Evolutionary conservation across 2,113 vertebrate genomes (phyloP).

Genomic region (Grammomys dolichurus): DNA sequence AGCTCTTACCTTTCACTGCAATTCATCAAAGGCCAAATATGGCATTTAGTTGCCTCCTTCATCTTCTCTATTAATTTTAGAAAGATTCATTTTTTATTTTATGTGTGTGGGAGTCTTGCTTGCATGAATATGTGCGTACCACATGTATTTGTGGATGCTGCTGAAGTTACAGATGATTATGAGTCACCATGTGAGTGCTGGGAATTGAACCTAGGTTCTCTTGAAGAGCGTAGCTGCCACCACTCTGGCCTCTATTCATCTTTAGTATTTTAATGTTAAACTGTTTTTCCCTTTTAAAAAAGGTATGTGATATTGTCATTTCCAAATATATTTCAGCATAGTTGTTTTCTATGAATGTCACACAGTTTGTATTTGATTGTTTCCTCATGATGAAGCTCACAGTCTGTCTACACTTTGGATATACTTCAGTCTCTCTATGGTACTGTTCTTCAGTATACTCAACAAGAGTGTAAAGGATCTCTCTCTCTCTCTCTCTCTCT

Average conservation of each 20-base stretch:
- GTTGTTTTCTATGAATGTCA: not conserved
- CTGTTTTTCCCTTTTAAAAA: not conserved
- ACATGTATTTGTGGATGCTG: not conserved
- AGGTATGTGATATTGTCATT: not conserved
- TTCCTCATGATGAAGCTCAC: conserved; percentile 15
- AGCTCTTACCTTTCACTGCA: not conserved
- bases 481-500: not conserved
- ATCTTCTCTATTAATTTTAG: not conserved
- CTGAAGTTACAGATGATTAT: not conserved
- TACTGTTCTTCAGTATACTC: not conserved
- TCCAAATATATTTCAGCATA: not conserved
- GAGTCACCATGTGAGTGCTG: not conserved
- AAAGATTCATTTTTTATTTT: not conserved
- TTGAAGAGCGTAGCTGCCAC: not conserved
- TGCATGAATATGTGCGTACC: not conserved
- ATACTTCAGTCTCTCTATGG: not conserved
- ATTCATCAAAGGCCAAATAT: not conserved
- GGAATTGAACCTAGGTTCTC: not conserved
- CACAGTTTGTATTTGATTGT: not conserved
- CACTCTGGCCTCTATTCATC: not conserved
- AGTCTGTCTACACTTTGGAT: conserved; percentile 2
- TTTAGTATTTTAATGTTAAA: conserved; percentile 3
- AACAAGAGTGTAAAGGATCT: not conserved
- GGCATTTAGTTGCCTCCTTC: no score
- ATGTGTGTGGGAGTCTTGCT: not conserved